These are phyloP conservation scores for Metacarcinus magister DNA, from an alignment of 2,888 invertebrate species.

Conservation along the genomic window DNA sequence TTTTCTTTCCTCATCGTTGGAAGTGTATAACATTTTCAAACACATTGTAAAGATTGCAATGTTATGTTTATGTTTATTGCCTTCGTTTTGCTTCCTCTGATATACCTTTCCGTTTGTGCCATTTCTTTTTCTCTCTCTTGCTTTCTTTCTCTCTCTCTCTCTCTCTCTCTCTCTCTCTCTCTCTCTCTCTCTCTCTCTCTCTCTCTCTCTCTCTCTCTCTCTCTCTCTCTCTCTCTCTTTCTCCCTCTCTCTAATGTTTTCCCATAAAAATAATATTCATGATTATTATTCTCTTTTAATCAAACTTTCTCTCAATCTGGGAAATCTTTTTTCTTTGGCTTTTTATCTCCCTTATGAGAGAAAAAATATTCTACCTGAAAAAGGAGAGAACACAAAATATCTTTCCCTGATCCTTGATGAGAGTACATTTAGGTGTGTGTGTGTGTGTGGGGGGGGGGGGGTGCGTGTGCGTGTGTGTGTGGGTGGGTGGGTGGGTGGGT, in stretches of 20 bases:
- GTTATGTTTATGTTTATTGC: not conserved
- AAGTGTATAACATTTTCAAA: not conserved
- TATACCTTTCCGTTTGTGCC: not conserved
- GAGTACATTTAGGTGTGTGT: no score
- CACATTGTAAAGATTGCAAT: not conserved
- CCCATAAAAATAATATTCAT: no score
- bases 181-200: constrained; percentile 1
- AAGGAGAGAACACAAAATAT: no score
- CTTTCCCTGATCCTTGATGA: no score
- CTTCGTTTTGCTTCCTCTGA: not conserved
- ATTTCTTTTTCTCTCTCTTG: not conserved
- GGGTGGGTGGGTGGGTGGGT: no score
- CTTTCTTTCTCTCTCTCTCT: constrained; percentile 9
- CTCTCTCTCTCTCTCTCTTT: not conserved
- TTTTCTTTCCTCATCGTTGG: not conserved
- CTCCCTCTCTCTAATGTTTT: not conserved
- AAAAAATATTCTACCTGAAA: no score
- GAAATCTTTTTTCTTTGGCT: no score
- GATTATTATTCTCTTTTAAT: no score
- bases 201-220: constrained; percentile 9
- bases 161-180: constrained; percentile 11
- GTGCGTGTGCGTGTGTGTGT: no score
- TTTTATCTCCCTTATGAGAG: no score
- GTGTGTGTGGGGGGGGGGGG: no score
- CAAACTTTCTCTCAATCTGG: no score